Percentiles rank a stretch among this genome's conserved stretches.
Conservation (phyloP, 1,140 invertebrate species). For the Thaumatotibia leucotreta region DNA sequence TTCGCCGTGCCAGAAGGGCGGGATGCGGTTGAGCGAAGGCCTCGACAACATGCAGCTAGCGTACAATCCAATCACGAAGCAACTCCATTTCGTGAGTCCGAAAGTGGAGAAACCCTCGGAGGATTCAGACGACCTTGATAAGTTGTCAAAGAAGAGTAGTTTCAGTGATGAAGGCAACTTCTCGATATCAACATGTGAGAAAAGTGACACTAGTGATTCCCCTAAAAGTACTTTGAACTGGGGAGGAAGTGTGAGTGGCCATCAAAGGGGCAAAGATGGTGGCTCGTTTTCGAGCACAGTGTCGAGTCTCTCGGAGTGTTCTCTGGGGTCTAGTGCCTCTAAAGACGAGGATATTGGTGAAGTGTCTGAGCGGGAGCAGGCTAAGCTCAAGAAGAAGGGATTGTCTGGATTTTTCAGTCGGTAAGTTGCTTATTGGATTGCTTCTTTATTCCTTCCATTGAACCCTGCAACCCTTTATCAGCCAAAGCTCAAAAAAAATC, state of each 20-base stretch:
- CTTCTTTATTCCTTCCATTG: no score
- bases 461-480: no score
- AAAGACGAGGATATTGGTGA: constrained; percentile 57
- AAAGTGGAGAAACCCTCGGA: constrained; percentile 53
- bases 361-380: constrained; percentile 44
- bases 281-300: constrained; percentile 74
- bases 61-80: constrained; percentile 75
- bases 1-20: constrained; percentile 66
- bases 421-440: constrained; percentile 38
- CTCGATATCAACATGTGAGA: constrained; percentile 72
- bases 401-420: constrained; percentile 73
- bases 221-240: constrained; percentile 69
- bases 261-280: constrained; percentile 68
- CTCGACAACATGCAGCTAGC: constrained; percentile 74
- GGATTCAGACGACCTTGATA: constrained; percentile 58
- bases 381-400: constrained; percentile 72
- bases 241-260: constrained; percentile 71
- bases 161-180: constrained; percentile 75
- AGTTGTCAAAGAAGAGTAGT: constrained; percentile 68
- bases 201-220: constrained; percentile 72
- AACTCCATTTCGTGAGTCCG: constrained; percentile 72
- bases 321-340: constrained; percentile 61
- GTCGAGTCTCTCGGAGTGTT: constrained; percentile 72
- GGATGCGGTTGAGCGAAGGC: constrained; percentile 72
- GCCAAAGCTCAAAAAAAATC: no score